phyloP scores from a whole-genome alignment of 1,140 invertebrate genomes.

The Cyclina sinensis region DNA sequence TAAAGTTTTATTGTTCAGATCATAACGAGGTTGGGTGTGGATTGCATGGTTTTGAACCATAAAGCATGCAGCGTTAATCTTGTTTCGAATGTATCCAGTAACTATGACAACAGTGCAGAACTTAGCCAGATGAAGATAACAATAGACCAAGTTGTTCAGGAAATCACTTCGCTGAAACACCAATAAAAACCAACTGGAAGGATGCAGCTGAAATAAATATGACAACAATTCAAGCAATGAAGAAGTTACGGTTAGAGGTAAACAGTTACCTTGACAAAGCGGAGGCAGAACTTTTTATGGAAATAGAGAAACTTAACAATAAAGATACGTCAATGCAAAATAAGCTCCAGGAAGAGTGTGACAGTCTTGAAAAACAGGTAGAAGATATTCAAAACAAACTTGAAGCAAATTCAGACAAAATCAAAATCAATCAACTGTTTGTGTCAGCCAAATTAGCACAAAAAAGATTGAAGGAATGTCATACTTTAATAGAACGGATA shows the following conservation, averaged over 20 bases:
- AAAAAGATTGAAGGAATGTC: background rate
- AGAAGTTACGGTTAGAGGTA: background rate
- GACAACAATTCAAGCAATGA: background rate
- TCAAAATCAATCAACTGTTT: background rate
- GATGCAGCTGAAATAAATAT: background rate
- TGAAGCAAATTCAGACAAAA: background rate
- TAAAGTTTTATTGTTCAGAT: background rate
- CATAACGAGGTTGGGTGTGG: background rate
- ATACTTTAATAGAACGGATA: background rate
- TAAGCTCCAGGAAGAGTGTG: background rate
- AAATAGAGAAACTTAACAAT: background rate
- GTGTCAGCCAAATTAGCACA: background rate
- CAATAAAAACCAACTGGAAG: background rate
- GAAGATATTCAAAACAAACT: background rate
- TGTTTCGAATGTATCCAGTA: background rate
- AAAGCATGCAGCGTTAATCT: background rate
- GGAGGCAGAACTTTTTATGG: background rate
- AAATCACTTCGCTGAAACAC: background rate
- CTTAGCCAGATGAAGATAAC: background rate
- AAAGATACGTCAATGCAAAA: background rate
- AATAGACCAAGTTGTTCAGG: background rate
- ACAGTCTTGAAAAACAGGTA: background rate
- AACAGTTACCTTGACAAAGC: background rate
- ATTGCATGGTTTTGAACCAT: background rate
- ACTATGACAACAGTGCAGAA: background rate